Evolutionary conservation across 2,113 vertebrate genomes (phyloP), one percentile per base, ranked within the genome.

Genomic region (Cygnus buccinator): DNA sequence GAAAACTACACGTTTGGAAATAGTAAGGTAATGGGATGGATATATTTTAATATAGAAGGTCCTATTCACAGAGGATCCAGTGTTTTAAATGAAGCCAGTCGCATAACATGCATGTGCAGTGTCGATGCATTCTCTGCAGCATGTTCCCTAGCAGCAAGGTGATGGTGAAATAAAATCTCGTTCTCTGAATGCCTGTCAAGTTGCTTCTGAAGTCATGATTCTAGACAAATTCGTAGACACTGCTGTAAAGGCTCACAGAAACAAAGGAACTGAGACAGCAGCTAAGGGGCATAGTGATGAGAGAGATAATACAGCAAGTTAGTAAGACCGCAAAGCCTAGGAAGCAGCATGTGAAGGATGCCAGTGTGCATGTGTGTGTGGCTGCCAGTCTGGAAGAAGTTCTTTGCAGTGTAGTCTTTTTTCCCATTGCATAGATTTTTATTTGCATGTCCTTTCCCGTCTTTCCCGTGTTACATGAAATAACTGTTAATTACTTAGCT

Each of bases 121-220:
- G 20, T 15, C 23, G 31, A 57, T 78, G 91, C 33, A 19, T 81
- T 65, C 94, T 68, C 63, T 43, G 62, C 52, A 83, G 68, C 50
- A 23, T 75, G 25, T 93, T 70, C 73, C 73, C 66, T 91, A 52
- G 82, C 93, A 97, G 93, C 89, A 95, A 50, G 80, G 52, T 20
- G 20, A 82, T 59, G 77, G 62, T 74, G 71, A 95, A 81, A 84
- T 93, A 94, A 90, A 96, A 92, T 59, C 68, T 41, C 33, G 52
- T 48, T 82, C 76, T 87, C n/a, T 54, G 57, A 80, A 87, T 70
- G 94, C 70, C 61, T 85, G 84, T 89, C 90, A 82, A 17, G 61
- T 50, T 79, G 66, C 48, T 89, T 79, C 94, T 97, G 90, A 93
- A 81, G 72, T 82, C 87, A 35, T 3, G 57, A 89, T 82, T 90